Evolutionary conservation across 2,113 vertebrate genomes (phyloP), one percentile per base, ranked within the genome.

Genomic region (Hemichromis elongatus): DNA sequence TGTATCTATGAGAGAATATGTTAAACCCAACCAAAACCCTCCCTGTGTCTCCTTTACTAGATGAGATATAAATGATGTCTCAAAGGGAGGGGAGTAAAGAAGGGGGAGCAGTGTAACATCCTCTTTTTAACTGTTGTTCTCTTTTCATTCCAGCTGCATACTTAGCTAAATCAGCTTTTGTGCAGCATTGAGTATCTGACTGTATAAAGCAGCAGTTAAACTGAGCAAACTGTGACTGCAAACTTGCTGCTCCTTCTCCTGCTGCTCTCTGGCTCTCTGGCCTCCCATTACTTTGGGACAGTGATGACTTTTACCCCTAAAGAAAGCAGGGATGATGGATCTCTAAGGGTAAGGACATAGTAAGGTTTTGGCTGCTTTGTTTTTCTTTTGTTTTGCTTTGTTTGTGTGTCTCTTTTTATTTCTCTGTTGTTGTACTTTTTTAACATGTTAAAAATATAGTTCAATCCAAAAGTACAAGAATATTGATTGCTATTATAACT

Each of bases 31-130:
- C 56, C 28, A 59, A 0, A 33, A 59, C 16, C 30, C 28, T 59
- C 9, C 33, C 9, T 6, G 28, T 59, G 56, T 33, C 9, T 33
- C 16, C 28, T 33, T 9, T 59, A 33, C 28, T 59, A 0, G 19
- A 28, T 6, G 5, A 0, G 1, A 33, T 0, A 33, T 19, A 19
- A 33, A 33, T 59, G 0, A 33, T 59, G 0, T 26, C 9, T 26
- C 5, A 45, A 70, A 70, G 40, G 40, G 40, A 70, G 66, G 66
- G 0, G 40, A 6, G 0, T 26, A 45, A 45, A 70, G 37, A 8
- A 26, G 66, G 21, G 42, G 63, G 13, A 24, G 37, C 37, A 68
- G n/a, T 68, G 37, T 14, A 40, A 68, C 12, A 0, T 0, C 66
- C 40, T 70, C 0, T 5, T 70, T 70, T 68, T 24, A 68, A 1